phyloP scores from a whole-genome alignment of 2,797 vertebrate species.

The Alosa sapidissima region DNA sequence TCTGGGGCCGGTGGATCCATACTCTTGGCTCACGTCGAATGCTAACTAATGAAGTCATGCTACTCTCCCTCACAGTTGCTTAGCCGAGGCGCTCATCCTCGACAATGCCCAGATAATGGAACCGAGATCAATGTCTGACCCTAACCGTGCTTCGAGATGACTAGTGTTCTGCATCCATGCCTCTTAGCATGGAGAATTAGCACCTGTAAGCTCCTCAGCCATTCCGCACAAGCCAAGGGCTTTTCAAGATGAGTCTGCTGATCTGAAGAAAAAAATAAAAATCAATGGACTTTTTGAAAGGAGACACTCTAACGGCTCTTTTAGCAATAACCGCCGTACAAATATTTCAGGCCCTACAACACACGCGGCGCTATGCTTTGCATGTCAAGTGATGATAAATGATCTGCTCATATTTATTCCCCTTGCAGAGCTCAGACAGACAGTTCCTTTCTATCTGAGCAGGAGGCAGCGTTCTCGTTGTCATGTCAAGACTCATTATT shows the following conservation, averaged over 20 bases:
- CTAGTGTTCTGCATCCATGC: not conserved
- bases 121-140: slow-evolving; percentile 40
- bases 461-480: not conserved
- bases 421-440: not conserved
- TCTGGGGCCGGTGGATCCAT: not conserved
- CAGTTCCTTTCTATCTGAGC: not conserved
- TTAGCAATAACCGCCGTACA: not conserved
- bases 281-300: not conserved
- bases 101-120: slow-evolving; percentile 35
- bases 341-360: not conserved
- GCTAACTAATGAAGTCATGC: slow-evolving; percentile 12
- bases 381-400: slow-evolving; percentile 14
- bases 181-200: slow-evolving; percentile 10
- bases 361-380: not conserved
- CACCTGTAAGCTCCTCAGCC: not conserved
- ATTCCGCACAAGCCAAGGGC: not conserved
- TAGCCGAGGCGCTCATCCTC: slow-evolving; percentile 37
- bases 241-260: not conserved
- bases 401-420: not conserved
- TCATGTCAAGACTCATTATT: not conserved
- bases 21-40: not conserved
- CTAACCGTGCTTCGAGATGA: not conserved
- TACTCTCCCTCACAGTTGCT: slow-evolving; percentile 23
- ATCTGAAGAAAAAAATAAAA: not conserved
- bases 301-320: not conserved